These are phyloP conservation scores for Petrocephalus microphthalmus DNA, from an alignment of 2,113 vertebrate species.

Conservation along the genomic window DNA sequence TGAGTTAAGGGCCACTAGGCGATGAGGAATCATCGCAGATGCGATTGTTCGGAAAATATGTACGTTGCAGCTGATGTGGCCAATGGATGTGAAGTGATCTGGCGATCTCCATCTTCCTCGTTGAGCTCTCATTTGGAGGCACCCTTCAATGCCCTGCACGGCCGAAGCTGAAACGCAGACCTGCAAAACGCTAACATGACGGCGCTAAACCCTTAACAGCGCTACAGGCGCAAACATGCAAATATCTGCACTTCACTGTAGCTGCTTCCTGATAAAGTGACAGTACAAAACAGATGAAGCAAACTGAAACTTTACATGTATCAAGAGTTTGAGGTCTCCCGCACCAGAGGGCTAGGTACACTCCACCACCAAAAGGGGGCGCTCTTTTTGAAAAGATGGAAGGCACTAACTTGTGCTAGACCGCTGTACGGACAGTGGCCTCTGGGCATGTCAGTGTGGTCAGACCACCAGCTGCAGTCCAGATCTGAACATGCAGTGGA, in stretches of 20 bases:
- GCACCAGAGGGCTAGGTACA: conserved; percentile 33
- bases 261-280: conserved; percentile 57
- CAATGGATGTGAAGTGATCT: not conserved
- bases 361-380: conserved; percentile 33
- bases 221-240: not conserved
- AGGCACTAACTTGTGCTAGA: conserved; percentile 53
- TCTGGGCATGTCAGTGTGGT: not conserved
- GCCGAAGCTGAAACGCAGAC: not conserved
- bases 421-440: not conserved
- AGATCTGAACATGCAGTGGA: not conserved
- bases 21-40: not conserved
- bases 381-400: conserved; percentile 34
- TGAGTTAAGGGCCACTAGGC: not conserved
- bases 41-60: not conserved
- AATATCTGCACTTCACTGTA: conserved; percentile 48
- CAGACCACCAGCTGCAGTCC: not conserved
- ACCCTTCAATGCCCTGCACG: not conserved
- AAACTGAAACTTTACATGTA: conserved; percentile 52
- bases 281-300: conserved; percentile 49
- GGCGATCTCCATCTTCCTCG: not conserved
- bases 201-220: not conserved
- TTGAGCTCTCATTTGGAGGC: not conserved
- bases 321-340: conserved; percentile 41
- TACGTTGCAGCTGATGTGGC: not conserved
- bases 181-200: not conserved